Evolutionary conservation across 2,113 vertebrate genomes (phyloP).

Genomic region (Hoplias malabaricus): DNA sequence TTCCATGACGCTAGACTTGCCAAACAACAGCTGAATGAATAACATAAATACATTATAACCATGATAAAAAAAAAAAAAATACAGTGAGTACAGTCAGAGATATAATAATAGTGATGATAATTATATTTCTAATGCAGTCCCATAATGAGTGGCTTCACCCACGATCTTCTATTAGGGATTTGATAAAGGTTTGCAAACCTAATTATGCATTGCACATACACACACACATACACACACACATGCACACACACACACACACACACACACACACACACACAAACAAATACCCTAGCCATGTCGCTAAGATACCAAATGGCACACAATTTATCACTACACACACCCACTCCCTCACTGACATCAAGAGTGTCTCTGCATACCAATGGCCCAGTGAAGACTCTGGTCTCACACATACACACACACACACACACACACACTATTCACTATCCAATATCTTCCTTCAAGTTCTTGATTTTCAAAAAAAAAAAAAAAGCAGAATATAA

Average conservation of each 20-base stretch:
- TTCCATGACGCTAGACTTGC: no score
- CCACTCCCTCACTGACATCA: background rate
- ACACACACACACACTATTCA: background rate
- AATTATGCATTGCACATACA: conserved; percentile 5
- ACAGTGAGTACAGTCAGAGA: background rate
- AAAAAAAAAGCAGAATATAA: no score
- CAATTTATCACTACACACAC: conserved; percentile 28
- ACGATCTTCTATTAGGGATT: background rate
- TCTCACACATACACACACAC: background rate
- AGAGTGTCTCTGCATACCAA: conserved; percentile 39
- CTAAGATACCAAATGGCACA: conserved; percentile 31
- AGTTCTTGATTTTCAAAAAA: no score
- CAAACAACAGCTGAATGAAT: no score
- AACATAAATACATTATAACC: background rate
- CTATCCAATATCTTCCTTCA: no score
- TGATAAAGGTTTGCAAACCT: background rate
- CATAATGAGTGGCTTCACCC: background rate
- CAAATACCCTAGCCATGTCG: conserved; percentile 29
- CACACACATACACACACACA: conserved; percentile 3
- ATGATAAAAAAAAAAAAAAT: background rate
- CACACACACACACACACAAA: conserved; percentile 25
- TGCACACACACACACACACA: conserved; percentile 18
- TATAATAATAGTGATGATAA: background rate
- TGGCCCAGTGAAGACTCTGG: background rate
- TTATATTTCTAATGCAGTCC: background rate